A percentile compares a stretch with the other conserved stretches of the same genome.
phyloP scores from a whole-genome alignment of 2,113 vertebrate genomes.

The Coryphaenoides rupestris region DNA sequence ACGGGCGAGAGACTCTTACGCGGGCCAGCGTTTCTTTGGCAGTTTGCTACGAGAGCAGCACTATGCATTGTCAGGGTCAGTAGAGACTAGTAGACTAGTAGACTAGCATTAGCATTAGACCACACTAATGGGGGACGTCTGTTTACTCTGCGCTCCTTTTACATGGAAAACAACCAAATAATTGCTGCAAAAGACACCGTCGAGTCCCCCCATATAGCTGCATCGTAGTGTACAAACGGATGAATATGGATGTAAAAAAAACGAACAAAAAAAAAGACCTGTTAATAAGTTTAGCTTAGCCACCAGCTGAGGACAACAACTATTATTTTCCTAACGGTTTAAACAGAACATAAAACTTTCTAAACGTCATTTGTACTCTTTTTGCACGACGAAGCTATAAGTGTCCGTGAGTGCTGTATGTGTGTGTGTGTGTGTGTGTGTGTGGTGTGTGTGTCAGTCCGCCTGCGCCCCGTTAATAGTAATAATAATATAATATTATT shows the following conservation, averaged over 20 bases:
- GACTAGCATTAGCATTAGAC: too few species aligned
- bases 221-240: conserved; percentile 37
- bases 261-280: too few species aligned
- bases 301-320: conserved; percentile 29
- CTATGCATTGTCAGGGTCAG: conserved; percentile 55
- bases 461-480: conserved; percentile 50
- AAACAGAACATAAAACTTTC: conserved; percentile 1
- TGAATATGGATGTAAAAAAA: conserved; percentile 54
- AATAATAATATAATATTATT: too few species aligned
- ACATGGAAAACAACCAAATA: conserved; percentile 57
- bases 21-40: conserved; percentile 35
- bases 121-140: conserved; percentile 26
- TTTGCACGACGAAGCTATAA: conserved; percentile 68
- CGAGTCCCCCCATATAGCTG: conserved; percentile 22
- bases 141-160: conserved; percentile 27
- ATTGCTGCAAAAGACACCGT: conserved; percentile 52
- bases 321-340: conserved; percentile 53
- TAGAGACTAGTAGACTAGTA: not conserved
- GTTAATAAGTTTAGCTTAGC: conserved; percentile 39
- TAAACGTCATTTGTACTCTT: conserved; percentile 63
- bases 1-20: conserved; percentile 10
- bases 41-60: conserved; percentile 49
- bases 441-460: conserved; percentile 32
- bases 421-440: conserved; percentile 42
- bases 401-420: too few species aligned